phyloP scores from a whole-genome alignment of 2,797 vertebrate genomes.

The Crenichthys baileyi region DNA sequence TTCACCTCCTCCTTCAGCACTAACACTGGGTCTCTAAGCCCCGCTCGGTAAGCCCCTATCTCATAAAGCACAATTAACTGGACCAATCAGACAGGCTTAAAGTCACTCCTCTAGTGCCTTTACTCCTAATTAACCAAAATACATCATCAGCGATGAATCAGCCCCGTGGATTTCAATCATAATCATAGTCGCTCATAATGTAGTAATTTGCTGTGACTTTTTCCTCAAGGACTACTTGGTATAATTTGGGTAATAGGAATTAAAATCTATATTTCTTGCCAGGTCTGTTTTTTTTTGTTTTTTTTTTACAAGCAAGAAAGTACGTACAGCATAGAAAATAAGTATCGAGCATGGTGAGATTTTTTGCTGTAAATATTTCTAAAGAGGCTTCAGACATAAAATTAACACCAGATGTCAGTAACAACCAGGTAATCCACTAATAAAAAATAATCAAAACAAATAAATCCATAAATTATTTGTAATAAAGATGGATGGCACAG shows the following conservation, averaged over 20 bases:
- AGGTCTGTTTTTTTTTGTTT: slow-evolving; percentile 14
- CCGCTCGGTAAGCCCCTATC: slow-evolving; percentile 72
- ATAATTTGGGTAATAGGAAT: slow-evolving; percentile 71
- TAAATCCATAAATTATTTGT: background rate
- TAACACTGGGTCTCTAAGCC: slow-evolving; percentile 74
- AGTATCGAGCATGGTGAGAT: background rate
- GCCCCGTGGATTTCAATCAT: slow-evolving; percentile 77
- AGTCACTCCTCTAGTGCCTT: slow-evolving; percentile 80
- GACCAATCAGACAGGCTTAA: slow-evolving; percentile 85
- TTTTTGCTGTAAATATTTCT: background rate
- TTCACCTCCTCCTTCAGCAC: slow-evolving; percentile 79
- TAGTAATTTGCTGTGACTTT: slow-evolving; percentile 80
- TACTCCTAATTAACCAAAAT: slow-evolving; percentile 86
- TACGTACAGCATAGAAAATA: slow-evolving; percentile 19
- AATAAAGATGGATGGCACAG: background rate
- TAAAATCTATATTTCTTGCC: slow-evolving; percentile 59
- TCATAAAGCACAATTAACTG: slow-evolving; percentile 86
- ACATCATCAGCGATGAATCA: slow-evolving; percentile 81
- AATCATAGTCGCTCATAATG: slow-evolving; percentile 76
- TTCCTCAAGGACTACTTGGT: slow-evolving; percentile 74
- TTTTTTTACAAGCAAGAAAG: slow-evolving; percentile 24
- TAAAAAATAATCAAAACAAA: background rate
- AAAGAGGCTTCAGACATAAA: slow-evolving; percentile 5
- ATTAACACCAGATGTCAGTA: slow-evolving; percentile 1
- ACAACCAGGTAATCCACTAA: background rate